Evolutionary conservation across 1,140 invertebrate species (phyloP), one percentile per base, ranked within the genome.

Genomic region (Drosophila mojavensis): DNA sequence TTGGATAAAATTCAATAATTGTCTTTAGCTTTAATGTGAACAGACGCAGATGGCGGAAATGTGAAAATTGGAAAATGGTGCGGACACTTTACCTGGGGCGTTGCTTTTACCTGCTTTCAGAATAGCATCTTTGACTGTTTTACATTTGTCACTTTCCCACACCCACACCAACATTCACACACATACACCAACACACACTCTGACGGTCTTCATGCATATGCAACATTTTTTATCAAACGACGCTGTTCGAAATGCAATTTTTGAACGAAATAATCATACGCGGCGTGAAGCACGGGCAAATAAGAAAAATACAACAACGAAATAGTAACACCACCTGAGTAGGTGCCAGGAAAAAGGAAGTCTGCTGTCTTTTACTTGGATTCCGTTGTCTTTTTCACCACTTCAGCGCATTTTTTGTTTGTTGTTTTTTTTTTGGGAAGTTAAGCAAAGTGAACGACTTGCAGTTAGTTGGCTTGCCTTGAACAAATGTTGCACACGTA

Each of bases 251-350:
- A 61, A 61, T 58, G 58, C 65, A 69, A 69, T 69, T 62, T 62
- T 56, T 39, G 68, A 51, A 51, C 43, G n/a, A 45, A 74, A 63
- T 65, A 69, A 74, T 74, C 65, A 62, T 69, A 69, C 65, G 65
- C 65, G 30, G 65, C 36, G 43, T 68, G 20, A 51, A 36, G 51
- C 56, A 47, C n/a, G 43, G 15, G 7, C 6, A 17, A 17, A 47
- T 15, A 47, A 47, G 43, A 20, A 20, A 17, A 47, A 47, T 6
- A 47, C 15, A 17, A 47, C 4, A 47, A n/a, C 1, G 3, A 24
- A 51, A 36, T 51, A 62, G 28, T 30, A 30, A 5, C 4, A 17
- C 28, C 24, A 48, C 47, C 15, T 50, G 28, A 43, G 24, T 36
- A 24, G 10, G 43, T 51, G n/a, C 17, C 43, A 17, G 45, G 45